Evolutionary conservation across 1,140 invertebrate genomes (phyloP), one percentile per base, ranked within the genome.

Genomic region (Pseudomyrmex sp.): DNA sequence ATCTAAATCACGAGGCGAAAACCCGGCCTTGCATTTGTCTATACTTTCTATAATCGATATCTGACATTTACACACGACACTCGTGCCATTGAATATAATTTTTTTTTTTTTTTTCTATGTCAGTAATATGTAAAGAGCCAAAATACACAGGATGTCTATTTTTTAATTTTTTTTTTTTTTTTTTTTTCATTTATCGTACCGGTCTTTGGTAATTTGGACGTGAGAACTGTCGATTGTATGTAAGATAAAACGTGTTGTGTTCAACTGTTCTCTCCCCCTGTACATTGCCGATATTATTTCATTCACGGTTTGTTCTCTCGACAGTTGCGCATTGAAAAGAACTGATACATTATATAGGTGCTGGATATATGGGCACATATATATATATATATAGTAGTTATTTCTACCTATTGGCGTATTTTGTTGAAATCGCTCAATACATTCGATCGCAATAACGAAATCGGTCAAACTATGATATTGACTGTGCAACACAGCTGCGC

Each of bases 321-420:
- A 35, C 65, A 15, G 48, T 59, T 59, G 35, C 48, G 35, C 35
- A 12, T 65, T 76, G 35, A 66, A 65, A 13, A 76, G 46, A 52
- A 26, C 59, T 44, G 58, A 76, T 35, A 66, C 54, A 48, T 48
- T 10, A 20, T 56, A 18, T 15, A n/a, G 44, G 20, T 56, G 20
- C 54, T 26, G 20, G 48, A 77, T 68, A 54, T 77, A 68, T 10
- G 26, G 35, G 35, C 13, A 77, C 56, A 35, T 0, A 18, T 18
- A n/a, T n/a, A n/a, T 18, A 18, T 18, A 18, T 18, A 18, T 18
- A 18, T 35, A 35, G 7, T 35, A 1, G 35, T 54, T 77, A 56
- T 77, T 68, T 62, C 74, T 54, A 77, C 48, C 66, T 77, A 66
- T 65, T 63, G 50, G 48, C 74, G 73, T 48, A 65, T 48, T 77